Conservation (phyloP, 2,888 invertebrate genomes). For the Erpobdella octoculata region DNA sequence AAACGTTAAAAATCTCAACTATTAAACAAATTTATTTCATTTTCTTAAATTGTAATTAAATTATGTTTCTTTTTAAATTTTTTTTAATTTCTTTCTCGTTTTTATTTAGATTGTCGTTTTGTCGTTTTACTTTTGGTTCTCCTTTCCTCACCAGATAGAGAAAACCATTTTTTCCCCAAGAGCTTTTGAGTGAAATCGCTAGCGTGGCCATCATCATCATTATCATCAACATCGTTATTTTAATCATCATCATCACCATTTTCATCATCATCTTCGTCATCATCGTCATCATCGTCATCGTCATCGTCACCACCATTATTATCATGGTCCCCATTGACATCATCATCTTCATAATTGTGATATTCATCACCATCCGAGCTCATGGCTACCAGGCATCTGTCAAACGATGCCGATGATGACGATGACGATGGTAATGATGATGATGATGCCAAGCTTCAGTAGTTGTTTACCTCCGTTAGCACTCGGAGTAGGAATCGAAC, state of each 20-base stretch:
- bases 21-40: no score
- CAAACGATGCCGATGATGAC: neutral
- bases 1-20: no score
- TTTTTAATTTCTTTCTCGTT: no score
- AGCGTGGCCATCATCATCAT: conserved; percentile 15
- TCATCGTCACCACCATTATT: neutral
- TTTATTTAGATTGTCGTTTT: no score
- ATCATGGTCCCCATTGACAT: neutral
- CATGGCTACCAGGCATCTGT: neutral
- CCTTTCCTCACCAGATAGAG: no score
- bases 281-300: neutral
- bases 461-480: no score
- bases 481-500: no score
- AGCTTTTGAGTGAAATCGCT: neutral
- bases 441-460: neutral
- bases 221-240: neutral
- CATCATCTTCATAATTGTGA: neutral
- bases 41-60: no score
- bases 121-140: no score
- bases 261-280: conserved; percentile 7
- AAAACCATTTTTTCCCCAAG: no score
- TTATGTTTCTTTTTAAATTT: no score
- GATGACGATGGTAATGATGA: neutral
- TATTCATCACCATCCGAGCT: neutral
- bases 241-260: neutral